These are phyloP conservation scores for Cinclus cinclus DNA, from an alignment of 2,113 vertebrate species.

Conservation along the genomic window DNA sequence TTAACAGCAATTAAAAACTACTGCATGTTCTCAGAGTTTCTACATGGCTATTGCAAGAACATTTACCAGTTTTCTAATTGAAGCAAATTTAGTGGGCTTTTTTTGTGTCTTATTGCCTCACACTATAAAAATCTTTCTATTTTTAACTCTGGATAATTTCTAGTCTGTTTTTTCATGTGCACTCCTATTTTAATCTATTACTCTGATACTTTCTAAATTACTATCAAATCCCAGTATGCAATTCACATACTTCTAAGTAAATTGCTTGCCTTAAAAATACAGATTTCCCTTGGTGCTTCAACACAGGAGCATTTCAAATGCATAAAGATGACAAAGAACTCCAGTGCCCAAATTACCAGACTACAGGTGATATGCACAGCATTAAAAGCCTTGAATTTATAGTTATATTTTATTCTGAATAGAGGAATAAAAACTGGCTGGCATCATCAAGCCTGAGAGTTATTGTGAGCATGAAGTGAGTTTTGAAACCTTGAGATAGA, in stretches of 20 bases:
- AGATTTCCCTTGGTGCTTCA: conserved; percentile 67
- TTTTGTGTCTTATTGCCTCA: not conserved
- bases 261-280: conserved; percentile 64
- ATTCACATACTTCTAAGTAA: conserved; percentile 61
- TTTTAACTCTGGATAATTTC: conserved; percentile 38
- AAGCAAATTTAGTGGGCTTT: not conserved
- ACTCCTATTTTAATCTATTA: conserved; percentile 12
- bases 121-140: not conserved
- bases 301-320: conserved; percentile 9
- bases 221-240: conserved; percentile 37
- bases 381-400: conserved; percentile 57
- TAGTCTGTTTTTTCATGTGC: not conserved
- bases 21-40: not conserved
- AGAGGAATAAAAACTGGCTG: conserved; percentile 67
- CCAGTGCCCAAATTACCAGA: conserved; percentile 42
- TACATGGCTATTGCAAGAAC: not conserved
- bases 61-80: not conserved
- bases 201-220: conserved; percentile 37
- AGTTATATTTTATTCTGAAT: conserved; percentile 72
- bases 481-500: conserved; percentile 68
- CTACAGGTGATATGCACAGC: conserved; percentile 58
- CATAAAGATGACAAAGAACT: conserved; percentile 70
- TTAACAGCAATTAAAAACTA: not conserved
- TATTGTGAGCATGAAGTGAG: conserved; percentile 66
- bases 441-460: conserved; percentile 66